Evolutionary conservation across 2,113 vertebrate genomes (phyloP), one percentile per base, ranked within the genome.

Genomic region (Oreocharis arfaki): DNA sequence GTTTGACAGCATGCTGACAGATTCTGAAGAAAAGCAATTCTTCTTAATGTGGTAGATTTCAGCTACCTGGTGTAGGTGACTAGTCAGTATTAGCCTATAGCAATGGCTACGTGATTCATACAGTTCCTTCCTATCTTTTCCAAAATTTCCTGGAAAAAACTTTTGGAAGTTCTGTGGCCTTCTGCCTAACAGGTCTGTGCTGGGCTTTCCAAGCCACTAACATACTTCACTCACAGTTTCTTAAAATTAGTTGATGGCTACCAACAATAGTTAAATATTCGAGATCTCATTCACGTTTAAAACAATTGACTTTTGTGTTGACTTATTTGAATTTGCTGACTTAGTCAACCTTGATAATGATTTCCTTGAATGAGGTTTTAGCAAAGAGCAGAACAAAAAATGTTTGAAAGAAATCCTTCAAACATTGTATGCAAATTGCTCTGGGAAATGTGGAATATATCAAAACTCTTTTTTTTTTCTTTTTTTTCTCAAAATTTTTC

Each of bases 161-260:
- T 21, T 15, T 23, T 10, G 13, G 6, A 61, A 78, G 4, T 46
- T 67, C 16, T 55, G 22, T 23, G 10, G 11, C 18, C 6, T 87
- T 9, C 14, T 69, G 42, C 14, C 27, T 60, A 49, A 35, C 7
- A 59, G 3, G 1, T 42, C 16, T 75, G 14, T 49, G 15, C 5
- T 59, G 33, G 13, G 6, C 2, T 70, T 86, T 87, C 28, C 7
- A 49, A 79, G 23, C 4, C 19, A 53, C 12, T 49, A 39, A 47
- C 2, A 13, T 8, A 53, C 6, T 1, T 6, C 4, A 9, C 5
- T 37, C 11, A 16, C 2, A 2, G 3, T 20, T 47, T 78, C 26
- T 21, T 68, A 59, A 61, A 52, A 59, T 35, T 33, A 20, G 6
- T 22, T 55, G 6, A 42, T 59, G 4, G 7, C 27, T 84, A 65